Conservation (phyloP, 2,888 invertebrate species). For the Andrena camellia region DNA sequence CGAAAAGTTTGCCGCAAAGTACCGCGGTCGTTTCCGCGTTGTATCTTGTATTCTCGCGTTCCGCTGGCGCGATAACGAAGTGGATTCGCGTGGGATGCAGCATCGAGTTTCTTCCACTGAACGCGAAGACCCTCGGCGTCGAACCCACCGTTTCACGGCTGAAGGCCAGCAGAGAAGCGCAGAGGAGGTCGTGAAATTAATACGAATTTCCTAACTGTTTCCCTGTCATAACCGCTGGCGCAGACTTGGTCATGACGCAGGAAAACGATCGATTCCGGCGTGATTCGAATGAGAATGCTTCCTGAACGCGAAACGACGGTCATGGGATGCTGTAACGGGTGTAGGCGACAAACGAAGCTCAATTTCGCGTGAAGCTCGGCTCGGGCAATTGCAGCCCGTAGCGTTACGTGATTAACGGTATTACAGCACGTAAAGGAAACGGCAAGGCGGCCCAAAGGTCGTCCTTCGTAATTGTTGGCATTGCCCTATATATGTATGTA, state of each 20-base stretch:
- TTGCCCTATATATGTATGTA: slow-evolving; percentile 64
- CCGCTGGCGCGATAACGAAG: slow-evolving; percentile 6
- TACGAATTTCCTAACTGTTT: too few species aligned
- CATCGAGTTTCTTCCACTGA: slow-evolving; percentile 1
- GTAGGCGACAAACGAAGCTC: slow-evolving; percentile 10
- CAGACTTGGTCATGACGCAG: slow-evolving; percentile 2
- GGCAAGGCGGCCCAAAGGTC: slow-evolving; percentile 63
- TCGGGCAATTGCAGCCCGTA: slow-evolving; percentile 4
- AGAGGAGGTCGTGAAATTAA: too few species aligned
- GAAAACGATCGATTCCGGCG: slow-evolving; percentile 51
- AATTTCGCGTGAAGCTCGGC: slow-evolving; percentile 23
- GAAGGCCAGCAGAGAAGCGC: too few species aligned
- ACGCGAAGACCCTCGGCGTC: too few species aligned
- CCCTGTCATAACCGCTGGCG: neutral
- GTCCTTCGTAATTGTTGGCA: slow-evolving; percentile 72
- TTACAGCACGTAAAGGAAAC: slow-evolving; percentile 72
- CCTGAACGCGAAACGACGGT: slow-evolving; percentile 42
- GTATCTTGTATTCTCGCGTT: neutral
- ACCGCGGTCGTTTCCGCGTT: neutral
- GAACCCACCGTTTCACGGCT: too few species aligned
- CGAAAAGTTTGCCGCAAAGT: slow-evolving; percentile 43
- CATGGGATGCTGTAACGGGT: neutral
- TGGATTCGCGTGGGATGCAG: neutral
- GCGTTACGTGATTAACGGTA: slow-evolving; percentile 77
- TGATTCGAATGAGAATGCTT: slow-evolving; percentile 45